Percentiles rank a stretch among this genome's conserved stretches.
These are phyloP conservation scores for Ophion ventricosus DNA, from an alignment of 2,888 invertebrate genomes.

Conservation along the genomic window DNA sequence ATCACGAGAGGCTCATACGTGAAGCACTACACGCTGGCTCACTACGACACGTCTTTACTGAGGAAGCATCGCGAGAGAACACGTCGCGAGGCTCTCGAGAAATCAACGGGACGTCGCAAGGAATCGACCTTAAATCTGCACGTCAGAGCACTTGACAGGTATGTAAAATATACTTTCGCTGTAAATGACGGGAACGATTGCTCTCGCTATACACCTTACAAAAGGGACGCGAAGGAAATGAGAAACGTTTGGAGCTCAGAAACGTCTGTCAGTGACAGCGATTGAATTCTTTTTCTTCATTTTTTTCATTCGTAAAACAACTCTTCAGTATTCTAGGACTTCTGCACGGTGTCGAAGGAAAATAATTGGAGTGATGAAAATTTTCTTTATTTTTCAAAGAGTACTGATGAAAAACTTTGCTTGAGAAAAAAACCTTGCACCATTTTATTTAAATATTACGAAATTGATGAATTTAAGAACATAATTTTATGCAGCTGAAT, in stretches of 20 bases:
- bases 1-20: constrained; percentile 74
- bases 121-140: constrained; percentile 72
- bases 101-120: constrained; percentile 62
- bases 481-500: not conserved
- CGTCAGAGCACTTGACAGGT: constrained; percentile 76
- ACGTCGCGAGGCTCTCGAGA: constrained; percentile 71
- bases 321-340: not conserved
- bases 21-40: constrained; percentile 72
- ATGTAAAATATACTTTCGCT: constrained; percentile 59
- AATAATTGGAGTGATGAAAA: not conserved
- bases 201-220: constrained; percentile 16
- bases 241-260: constrained; percentile 1
- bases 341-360: not conserved
- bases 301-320: not conserved
- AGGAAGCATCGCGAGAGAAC: constrained; percentile 73
- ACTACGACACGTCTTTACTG: constrained; percentile 73
- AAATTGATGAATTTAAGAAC: not conserved
- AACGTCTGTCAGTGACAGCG: constrained; percentile 25
- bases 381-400: not conserved
- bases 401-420: no score
- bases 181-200: constrained; percentile 32
- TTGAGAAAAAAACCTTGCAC: not conserved
- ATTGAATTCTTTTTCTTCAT: constrained; percentile 29
- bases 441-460: not conserved
- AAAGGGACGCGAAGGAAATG: constrained; percentile 18